These are phyloP conservation scores for Whitmania pigra DNA, from an alignment of 1,140 invertebrate genomes.

Conservation along the genomic window DNA sequence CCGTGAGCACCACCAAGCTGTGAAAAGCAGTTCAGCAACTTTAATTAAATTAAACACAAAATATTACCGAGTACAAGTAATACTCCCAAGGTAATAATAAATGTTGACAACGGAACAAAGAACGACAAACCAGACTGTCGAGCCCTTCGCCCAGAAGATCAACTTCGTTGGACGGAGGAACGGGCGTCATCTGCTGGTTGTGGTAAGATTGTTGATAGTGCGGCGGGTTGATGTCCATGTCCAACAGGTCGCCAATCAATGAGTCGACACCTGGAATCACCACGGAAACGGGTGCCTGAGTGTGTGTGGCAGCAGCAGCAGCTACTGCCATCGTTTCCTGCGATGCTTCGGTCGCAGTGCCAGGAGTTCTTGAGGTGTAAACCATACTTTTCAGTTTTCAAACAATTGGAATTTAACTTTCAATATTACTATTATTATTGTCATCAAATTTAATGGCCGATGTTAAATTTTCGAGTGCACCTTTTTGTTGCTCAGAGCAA, in stretches of 20 bases:
- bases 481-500: no score
- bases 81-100: constrained; percentile 1
- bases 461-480: no score
- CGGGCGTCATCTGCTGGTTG: constrained; percentile 26
- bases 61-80: background rate
- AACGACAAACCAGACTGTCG: constrained; percentile 54
- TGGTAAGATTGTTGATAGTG: constrained; percentile 25
- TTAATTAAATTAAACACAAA: constrained; percentile 1
- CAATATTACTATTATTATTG: no score
- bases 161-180: constrained; percentile 34
- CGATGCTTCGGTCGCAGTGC: background rate
- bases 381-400: no score
- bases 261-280: constrained; percentile 50
- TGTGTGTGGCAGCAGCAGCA: background rate
- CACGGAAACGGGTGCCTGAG: constrained; percentile 10
- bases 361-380: background rate
- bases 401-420: no score
- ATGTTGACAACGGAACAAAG: background rate
- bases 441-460: no score
- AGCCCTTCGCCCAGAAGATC: constrained; percentile 69
- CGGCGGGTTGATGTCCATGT: constrained; percentile 68
- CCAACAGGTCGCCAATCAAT: constrained; percentile 82
- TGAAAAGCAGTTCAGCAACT: background rate
- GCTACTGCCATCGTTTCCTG: constrained; percentile 14
- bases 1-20: constrained; percentile 21